These are phyloP conservation scores for Catostylus mosaicus DNA, from an alignment of 30 jellyfish, hydroid and myxozoan genomes.

Conservation along the genomic window DNA sequence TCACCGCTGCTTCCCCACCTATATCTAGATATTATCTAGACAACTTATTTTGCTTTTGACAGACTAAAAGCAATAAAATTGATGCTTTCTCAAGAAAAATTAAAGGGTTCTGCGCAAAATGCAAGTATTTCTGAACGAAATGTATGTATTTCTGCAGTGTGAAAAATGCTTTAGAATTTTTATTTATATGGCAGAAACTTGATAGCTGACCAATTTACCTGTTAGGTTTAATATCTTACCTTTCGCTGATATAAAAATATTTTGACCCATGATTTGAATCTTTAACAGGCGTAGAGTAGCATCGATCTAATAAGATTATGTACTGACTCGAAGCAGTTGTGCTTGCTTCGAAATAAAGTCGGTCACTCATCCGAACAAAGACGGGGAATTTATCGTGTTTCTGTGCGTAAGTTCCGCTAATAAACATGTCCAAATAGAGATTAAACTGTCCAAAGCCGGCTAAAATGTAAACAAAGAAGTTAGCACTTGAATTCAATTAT, in stretches of 20 bases:
- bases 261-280: constrained; percentile 32
- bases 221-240: constrained; percentile 21
- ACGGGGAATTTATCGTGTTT: constrained; percentile 37
- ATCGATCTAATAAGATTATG: constrained; percentile 18
- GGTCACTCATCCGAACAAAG: constrained; percentile 28
- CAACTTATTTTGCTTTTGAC: no score
- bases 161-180: no score
- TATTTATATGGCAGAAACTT: background rate
- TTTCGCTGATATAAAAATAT: constrained; percentile 31
- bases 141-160: no score
- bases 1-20: no score
- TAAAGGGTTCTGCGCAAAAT: no score
- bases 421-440: constrained; percentile 16
- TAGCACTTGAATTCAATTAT: no score
- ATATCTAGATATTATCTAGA: no score
- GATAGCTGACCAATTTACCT: background rate
- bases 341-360: constrained; percentile 44
- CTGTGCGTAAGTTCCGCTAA: constrained; percentile 3
- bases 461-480: background rate
- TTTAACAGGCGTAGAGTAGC: constrained; percentile 50
- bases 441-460: constrained; percentile 61
- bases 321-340: constrained; percentile 35
- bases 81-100: no score
- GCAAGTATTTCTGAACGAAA: no score
- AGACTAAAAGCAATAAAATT: no score